These are phyloP conservation scores for Drosophila fuyamai DNA, from an alignment of 1,140 invertebrate genomes.

Conservation along the genomic window DNA sequence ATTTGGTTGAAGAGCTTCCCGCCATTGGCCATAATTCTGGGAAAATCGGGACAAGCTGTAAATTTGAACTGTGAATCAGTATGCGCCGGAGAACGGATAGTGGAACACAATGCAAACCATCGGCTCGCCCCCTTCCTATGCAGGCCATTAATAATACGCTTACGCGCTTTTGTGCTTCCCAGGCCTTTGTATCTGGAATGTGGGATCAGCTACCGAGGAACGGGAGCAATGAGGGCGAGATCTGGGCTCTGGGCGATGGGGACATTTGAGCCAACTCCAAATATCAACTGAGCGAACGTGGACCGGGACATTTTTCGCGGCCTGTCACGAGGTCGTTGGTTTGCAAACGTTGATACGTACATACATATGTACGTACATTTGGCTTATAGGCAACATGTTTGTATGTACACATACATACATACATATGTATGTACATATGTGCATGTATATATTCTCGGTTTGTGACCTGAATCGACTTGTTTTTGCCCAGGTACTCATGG, in stretches of 20 bases:
- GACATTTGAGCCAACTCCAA: no score
- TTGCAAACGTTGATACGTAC: slow-evolving; percentile 1
- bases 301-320: slow-evolving; percentile 25
- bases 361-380: no score
- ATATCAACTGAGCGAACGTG: no score
- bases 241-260: background rate
- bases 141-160: slow-evolving; percentile 72
- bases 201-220: background rate
- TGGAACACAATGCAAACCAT: slow-evolving; percentile 45
- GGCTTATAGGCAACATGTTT: slow-evolving; percentile 8
- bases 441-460: no score
- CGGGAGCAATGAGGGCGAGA: background rate
- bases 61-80: background rate
- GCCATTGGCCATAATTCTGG: slow-evolving; percentile 21
- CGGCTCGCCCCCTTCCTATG: slow-evolving; percentile 1
- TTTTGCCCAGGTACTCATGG: no score
- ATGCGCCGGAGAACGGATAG: background rate
- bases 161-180: slow-evolving; percentile 62
- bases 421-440: background rate
- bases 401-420: no score
- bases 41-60: slow-evolving; percentile 27
- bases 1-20: slow-evolving; percentile 2
- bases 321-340: slow-evolving; percentile 28
- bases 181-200: slow-evolving; percentile 12
- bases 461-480: no score